Evolutionary conservation across 2,797 vertebrate species (phyloP).

Genomic region (Acrossocheilus fasciatus): DNA sequence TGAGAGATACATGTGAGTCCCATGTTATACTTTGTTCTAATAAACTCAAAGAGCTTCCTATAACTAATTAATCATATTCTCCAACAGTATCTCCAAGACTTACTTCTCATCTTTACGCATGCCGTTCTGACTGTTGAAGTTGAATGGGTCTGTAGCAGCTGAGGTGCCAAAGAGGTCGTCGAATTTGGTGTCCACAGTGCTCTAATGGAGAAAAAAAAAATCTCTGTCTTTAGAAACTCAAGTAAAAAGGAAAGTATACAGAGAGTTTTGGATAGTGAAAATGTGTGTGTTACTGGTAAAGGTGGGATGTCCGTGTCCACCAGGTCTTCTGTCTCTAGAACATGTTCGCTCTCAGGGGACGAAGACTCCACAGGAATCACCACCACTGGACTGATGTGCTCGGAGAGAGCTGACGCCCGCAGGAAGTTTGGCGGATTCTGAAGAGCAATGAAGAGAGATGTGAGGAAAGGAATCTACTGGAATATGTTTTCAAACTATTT

Average conservation of each 20-base stretch:
- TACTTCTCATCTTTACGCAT: conserved; percentile 95
- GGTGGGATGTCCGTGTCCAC: conserved; percentile 90
- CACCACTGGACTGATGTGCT: conserved; percentile 98
- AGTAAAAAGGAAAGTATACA: not conserved
- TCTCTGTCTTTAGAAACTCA: conserved; percentile 6
- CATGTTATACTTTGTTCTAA: not conserved
- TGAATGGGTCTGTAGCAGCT: conserved; percentile 90
- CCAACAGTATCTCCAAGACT: conserved; percentile 58
- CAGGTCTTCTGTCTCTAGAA: conserved; percentile 90
- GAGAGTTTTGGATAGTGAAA: not conserved
- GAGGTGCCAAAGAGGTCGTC: conserved; percentile 96
- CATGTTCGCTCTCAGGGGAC: conserved; percentile 92
- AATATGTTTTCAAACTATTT: not conserved
- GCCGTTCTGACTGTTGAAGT: conserved; percentile 97
- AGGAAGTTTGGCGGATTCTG: conserved; percentile 98
- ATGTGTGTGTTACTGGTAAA: conserved; percentile 77
- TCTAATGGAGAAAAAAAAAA: conserved; percentile 69
- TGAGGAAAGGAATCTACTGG: not conserved
- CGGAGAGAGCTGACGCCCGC: conserved; percentile 93
- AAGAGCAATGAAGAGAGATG: not conserved
- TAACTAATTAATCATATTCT: not conserved
- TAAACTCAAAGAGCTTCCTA: not conserved
- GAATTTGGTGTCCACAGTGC: conserved; percentile 89
- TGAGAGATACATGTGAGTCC: conserved; percentile 3
- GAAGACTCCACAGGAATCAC: conserved; percentile 93